Evolutionary conservation across 2,113 vertebrate species (phyloP).

Genomic region (Sclerurus mexicanus): DNA sequence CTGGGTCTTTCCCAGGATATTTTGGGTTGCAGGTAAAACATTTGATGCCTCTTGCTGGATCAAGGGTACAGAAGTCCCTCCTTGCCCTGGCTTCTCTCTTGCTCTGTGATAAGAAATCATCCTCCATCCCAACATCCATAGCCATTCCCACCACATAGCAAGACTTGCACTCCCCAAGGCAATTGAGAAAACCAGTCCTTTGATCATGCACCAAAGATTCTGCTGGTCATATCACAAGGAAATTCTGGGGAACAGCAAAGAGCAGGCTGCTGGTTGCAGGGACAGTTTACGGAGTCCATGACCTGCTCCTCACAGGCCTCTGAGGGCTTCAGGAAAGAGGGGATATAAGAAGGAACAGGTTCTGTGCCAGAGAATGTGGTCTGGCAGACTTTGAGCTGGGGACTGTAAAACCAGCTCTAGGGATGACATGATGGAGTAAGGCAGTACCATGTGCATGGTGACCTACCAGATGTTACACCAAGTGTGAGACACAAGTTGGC

Average conservation of each 20-base stretch:
- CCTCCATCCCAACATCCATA: neutral
- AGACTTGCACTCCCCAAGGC: neutral
- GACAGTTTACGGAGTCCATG: accelerated
- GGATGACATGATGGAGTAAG: neutral
- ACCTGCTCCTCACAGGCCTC: neutral
- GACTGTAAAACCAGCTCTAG: neutral
- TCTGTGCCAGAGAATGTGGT: neutral
- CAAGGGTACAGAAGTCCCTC: neutral
- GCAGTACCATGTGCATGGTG: accelerated
- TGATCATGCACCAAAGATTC: neutral
- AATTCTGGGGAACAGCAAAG: neutral
- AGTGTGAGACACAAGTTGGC: neutral
- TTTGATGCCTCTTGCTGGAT: neutral
- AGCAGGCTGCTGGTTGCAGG: neutral
- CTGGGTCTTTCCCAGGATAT: neutral
- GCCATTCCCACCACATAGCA: neutral
- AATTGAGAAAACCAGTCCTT: neutral
- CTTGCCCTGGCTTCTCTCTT: neutral
- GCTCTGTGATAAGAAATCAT: neutral
- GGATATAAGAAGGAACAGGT: neutral
- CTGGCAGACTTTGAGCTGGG: neutral
- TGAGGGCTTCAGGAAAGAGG: neutral
- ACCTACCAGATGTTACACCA: neutral
- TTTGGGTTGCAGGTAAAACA: neutral
- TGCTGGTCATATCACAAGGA: neutral